Evolutionary conservation across 2,888 invertebrate genomes (phyloP), one percentile per base, ranked within the genome.

Genomic region (Beris chalybata): DNA sequence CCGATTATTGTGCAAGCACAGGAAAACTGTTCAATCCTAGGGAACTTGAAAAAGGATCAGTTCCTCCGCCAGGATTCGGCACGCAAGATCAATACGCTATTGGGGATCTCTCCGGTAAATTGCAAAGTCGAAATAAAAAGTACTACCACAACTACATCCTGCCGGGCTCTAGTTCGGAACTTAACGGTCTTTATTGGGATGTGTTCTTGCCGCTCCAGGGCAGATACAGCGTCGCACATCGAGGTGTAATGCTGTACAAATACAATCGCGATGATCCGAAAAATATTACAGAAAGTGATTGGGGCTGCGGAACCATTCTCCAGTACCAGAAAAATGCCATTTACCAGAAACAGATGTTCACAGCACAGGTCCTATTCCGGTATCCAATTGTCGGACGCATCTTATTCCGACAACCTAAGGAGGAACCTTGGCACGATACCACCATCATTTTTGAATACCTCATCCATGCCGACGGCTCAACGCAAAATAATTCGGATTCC

Each of bases 71-170:
- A 70, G 91, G 90, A 83, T 85, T 87, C 73, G 93, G 91, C 44
- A 92, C 93, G 0, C 93, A 93, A 77, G 95, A 97, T 78, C 91
- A 92, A 78, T 97, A 95, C 75, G 89, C 93, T 1, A 83, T 95
- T 4, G 97, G 97, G 0, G 95, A 96, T 76, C 81, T 97, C 11
- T 89, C 92, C 64, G 95, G 95, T 22, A 96, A 96, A 80, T 86
- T 90, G 70, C 88, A 90, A 71, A 87, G 85, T 12, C 84, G 90
- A 66, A 90, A 90, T 45, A 87, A 88, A 74, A 85, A 87, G 71
- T 82, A 86, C 54, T 87, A 87, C 76, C 89, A 87, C 74, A 85
- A 86, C 72, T 86, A 87, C 73, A 82, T 90, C 31, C 81, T 91
- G 56, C 85, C 87, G 0, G 89, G 88, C 2, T 78, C 84, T 45